Base-by-base conservation (phyloP, 1,140 invertebrate genomes). In the Halictus rubicundus region DNA sequence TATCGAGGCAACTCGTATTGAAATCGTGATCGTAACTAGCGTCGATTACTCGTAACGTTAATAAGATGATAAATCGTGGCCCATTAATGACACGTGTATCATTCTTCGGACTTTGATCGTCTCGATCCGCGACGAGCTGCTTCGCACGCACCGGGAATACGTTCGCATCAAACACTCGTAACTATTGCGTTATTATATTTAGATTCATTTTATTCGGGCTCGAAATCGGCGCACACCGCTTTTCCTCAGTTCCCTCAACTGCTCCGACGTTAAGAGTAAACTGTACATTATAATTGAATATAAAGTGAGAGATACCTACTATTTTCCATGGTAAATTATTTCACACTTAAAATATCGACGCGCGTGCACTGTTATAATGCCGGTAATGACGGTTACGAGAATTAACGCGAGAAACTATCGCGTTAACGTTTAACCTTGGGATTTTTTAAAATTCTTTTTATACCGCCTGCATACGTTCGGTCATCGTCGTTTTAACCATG, bases 401-500 rank as follows among this genome's bases (percentile, higher is more conserved):
- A n/a, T n/a, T n/a, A n/a, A n/a, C n/a, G n/a, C n/a, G n/a, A n/a
- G n/a, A n/a, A n/a, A n/a, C 14, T 4, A 5, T 52, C 19, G 19
- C 14, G 16, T 60, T 60, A 14, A 14, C 59, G 42, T 52, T 7
- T 42, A 57, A n/a, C 5, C 19, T 2, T 21, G 21, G 1, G 8
- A 57, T 21, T 0, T 57, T 57, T n/a, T 57, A n/a, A n/a, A n/a
- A 57, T 57, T n/a, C 6, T 52, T 27, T n/a, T 54, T 25, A 19
- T 8, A 37, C 32, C 21, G 27, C 49, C 32, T 19, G 54, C 19
- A 16, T 52, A 70, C 42, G 78, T 74, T 78, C 61, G 37, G 46
- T 77, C 60, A 32, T 63, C 42, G 54, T 80, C 66, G 52, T 5
- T 75, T 70, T 78, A 59, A 39, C 25, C 25, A 68, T n/a, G n/a